Conservation (phyloP, 2,888 invertebrate species). For the Antheraea assamensis region DNA sequence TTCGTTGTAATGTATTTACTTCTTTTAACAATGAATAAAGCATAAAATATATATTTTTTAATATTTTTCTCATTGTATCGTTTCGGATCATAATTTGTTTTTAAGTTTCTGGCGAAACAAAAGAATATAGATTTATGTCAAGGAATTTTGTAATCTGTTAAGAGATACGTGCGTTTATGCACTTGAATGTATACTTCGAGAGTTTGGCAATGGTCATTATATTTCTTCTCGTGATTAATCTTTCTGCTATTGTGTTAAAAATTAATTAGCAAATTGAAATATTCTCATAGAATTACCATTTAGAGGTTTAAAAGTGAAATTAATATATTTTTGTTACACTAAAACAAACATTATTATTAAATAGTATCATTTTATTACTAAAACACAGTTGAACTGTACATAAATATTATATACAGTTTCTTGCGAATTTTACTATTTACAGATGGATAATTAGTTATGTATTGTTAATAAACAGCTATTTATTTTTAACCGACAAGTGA, state of each 20-base stretch:
- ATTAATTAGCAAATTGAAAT: not conserved
- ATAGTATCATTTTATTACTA: conserved; percentile 14
- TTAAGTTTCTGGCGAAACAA: not conserved
- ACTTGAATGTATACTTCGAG: not conserved
- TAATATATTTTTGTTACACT: not conserved
- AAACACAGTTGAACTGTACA: conserved; percentile 42
- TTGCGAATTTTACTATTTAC: conserved; percentile 51
- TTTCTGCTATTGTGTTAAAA: not conserved
- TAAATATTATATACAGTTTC: conserved; percentile 77
- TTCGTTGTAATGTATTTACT: not conserved
- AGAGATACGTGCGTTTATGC: not conserved
- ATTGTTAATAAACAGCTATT: conserved; percentile 35
- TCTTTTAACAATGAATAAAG: not conserved
- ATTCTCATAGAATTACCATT: not conserved
- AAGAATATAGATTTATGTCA: not conserved
- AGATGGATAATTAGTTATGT: conserved; percentile 32
- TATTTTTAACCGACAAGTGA: conserved; percentile 60
- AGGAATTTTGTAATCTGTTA: not conserved
- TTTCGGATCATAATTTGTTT: not conserved
- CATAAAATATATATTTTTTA: not conserved
- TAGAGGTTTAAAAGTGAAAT: not conserved
- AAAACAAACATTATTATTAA: conserved; percentile 7
- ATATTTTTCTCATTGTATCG: not conserved
- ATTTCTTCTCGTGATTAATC: not conserved
- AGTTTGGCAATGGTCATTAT: not conserved